Base-by-base conservation (phyloP, 2,888 invertebrate genomes). In the Holacanthella duospinosa region DNA sequence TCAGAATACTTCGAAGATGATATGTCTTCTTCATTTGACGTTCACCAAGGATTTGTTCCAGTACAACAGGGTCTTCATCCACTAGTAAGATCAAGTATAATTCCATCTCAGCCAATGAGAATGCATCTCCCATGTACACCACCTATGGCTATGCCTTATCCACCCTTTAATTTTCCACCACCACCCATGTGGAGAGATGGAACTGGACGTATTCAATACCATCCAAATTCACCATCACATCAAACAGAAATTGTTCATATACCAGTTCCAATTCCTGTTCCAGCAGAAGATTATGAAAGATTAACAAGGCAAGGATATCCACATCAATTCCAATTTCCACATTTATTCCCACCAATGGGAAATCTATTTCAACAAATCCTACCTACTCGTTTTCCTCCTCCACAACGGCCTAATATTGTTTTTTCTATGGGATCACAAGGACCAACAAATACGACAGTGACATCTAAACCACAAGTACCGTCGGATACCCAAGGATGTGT, bases 241-340 rank as follows among this genome's bases (percentile, higher is more conserved):
- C 36, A 36, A 16, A 6, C 2, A 29, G 6, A 29, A 21, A 9
- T 9, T 3, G n/a, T 9, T n/a, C n/a, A 27, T 6, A 36, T 57
- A 21, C 57, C 57, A 6, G 24, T 57, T 36, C 57, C 57, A 6
- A 29, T 57, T 25, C 57, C 57, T 36, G 57, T 57, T 36, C 57
- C 57, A 29, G n/a, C n/a, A 21, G 28, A 27, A 9, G 29, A 57
- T 4, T 57, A 57, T 21, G 48, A 48, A 48, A 4, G 19, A 21
- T 21, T 48, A 9, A 48, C 21, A 21, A 9, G 48, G 19, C 12
- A 21, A n/a, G 48, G 19, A 16, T 9, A 21, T 9, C 21, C 21
- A 4, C 48, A 48, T 9, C 48, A 9, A 21, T 48, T 48, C 4
- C 36, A 6, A 36, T 36, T 36, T 16, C 16, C 16, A 9, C 36